Evolutionary conservation across 2,888 invertebrate genomes (phyloP), one percentile per base, ranked within the genome.

Genomic region (Spialia ferax): DNA sequence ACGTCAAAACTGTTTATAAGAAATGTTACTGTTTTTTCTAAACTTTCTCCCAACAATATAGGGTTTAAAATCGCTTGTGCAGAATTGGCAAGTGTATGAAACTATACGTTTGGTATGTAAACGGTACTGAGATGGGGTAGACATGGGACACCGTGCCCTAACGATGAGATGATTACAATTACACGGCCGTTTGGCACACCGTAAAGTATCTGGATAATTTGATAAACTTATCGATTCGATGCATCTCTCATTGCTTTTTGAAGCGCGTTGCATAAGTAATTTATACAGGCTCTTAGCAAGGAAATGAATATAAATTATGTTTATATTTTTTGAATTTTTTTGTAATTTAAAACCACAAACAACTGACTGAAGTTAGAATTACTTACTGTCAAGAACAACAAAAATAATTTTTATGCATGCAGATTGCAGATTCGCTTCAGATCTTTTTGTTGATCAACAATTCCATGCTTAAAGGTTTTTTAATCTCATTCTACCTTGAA

Each of bases 91-190:
- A 66, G 48, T 15, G 38, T n/a, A 57, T 23, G 11, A 35, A 38
- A 29, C 29, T 29, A 38, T 59, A 59, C 50, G 35, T 59, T 20
- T 52, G 7, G 65, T 56, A 48, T 42, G 26, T 55, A 52, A 50
- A 68, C 52, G 56, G n/a, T 50, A 42, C 13, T 29, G 32, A 35
- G 55, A 63, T 29, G 48, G 66, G 66, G 48, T 48, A 20, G 48
- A 23, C 62, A 61, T 42, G 26, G 32, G 48, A 64, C 69, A 69
- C 38, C 48, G 29, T 64, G 54, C 66, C 54, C 60, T 72, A 72
- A 72, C 68, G 68, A 68, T 69, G 55, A 71, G 73, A 69, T 70
- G 68, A 72, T 72, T 70, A 72, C 70, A 73, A 74, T 71, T 71
- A 71, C 64, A 69, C 69, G 71, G 69, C 22, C 32, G 29, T 63